Percentiles rank a stretch among this genome's conserved stretches.
These are phyloP conservation scores for Chelonus formosanus DNA, from an alignment of 2,888 invertebrate genomes.

Conservation along the genomic window DNA sequence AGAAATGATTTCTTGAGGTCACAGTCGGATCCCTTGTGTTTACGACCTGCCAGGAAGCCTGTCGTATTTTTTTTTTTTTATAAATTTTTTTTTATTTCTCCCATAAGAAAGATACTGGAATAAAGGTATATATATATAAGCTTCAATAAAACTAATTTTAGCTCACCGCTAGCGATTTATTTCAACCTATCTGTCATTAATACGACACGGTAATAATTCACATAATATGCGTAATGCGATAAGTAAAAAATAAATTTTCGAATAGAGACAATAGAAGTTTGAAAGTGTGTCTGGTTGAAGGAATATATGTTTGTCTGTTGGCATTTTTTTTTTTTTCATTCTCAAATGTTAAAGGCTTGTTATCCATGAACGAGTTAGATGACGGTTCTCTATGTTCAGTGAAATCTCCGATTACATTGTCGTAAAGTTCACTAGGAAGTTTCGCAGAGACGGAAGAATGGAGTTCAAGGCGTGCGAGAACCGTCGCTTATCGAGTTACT, in stretches of 20 bases:
- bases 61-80: no score
- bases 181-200: no score
- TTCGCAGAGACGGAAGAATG: constrained; percentile 36
- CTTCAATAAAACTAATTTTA: no score
- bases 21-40: constrained; percentile 12
- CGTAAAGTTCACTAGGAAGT: constrained; percentile 44
- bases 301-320: constrained; percentile 33
- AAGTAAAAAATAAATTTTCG: no score
- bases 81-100: no score
- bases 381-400: constrained; percentile 1
- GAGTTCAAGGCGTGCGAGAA: constrained; percentile 31
- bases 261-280: constrained; percentile 19
- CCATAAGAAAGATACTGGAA: no score
- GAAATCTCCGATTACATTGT: constrained; percentile 34
- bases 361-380: constrained; percentile 28
- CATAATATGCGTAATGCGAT: no score
- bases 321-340: constrained; percentile 37
- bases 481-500: constrained; percentile 34
- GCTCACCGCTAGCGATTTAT: no score
- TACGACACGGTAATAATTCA: no score
- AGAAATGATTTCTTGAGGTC: no score
- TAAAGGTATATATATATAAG: no score
- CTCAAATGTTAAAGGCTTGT: neutral
- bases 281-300: neutral
- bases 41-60: constrained; percentile 31